Base-by-base conservation (phyloP, 2,888 invertebrate species). In the Drosophila demipolita region DNA sequence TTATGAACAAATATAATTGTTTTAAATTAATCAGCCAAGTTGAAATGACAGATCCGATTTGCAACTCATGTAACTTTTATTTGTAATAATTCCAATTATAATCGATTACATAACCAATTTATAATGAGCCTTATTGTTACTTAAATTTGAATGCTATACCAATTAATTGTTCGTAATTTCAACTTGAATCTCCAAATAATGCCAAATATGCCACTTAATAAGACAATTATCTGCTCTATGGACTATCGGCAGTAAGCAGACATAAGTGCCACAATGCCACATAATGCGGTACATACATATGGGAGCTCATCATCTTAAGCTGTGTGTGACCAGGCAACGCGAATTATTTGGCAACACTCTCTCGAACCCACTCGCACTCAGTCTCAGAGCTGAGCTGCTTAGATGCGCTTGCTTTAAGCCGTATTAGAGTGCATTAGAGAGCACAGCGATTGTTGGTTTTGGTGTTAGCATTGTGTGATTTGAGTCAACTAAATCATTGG, bases 341-440 rank as follows among this genome's bases (percentile, higher is more conserved):
- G 48, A 33, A 48, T 42, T 48, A 55, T 52, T 36, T 33, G 50
- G 17, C n/a, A 20, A 54, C 29, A 57, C 29, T 20, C 11, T 45
- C 36, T 33, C 33, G 15, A 15, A 36, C 36, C 2, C 23, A 3
- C 8, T 38, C 38, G 3, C 38, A 7, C 12, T 11, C n/a, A n/a
- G 3, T 42, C 29, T 49, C 3, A 20, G 23, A 23, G 55, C 50
- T 45, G 26, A 20, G 33, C 50, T 17, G 62, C 35, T 48, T 50
- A 40, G 26, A 4, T 42, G 54, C 35, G 42, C 23, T 29, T 50
- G 60, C 53, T 54, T 17, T 54, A 40, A 67, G 58, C 54, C 9
- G 11, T 29, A 45, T 54, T 62, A 40, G 54, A 65, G 42, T 68
- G 73, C 62, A 68, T 62, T 77, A 35, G 40, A 49, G 45, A 52